phyloP scores from a whole-genome alignment of 2,888 invertebrate species.

The Cephus pygmeus region DNA sequence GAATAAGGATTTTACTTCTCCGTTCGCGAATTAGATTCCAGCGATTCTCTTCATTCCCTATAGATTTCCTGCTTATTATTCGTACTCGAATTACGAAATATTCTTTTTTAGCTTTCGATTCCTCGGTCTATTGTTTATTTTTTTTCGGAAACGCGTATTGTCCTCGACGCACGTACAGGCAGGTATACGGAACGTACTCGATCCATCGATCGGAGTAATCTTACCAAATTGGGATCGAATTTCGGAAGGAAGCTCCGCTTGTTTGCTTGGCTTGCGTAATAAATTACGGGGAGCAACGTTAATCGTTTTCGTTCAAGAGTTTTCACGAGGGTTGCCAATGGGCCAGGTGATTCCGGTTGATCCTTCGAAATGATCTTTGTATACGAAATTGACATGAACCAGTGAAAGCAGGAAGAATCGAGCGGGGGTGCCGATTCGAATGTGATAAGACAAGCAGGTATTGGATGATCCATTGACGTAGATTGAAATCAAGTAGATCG shows the following conservation, averaged over 20 bases:
- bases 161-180: background rate
- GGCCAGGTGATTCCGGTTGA: background rate
- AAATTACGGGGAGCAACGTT: background rate
- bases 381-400: background rate
- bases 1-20: background rate
- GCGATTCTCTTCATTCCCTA: background rate
- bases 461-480: background rate
- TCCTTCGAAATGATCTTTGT: background rate
- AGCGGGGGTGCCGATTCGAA: background rate
- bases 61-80: too few relatives aligned
- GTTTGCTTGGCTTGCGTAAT: background rate
- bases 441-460: background rate
- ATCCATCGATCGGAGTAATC: background rate
- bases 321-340: background rate
- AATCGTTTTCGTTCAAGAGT: background rate
- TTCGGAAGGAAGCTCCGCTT: background rate
- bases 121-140: too few relatives aligned
- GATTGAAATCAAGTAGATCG: background rate
- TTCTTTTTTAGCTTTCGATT: background rate
- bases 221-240: background rate
- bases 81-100: too few relatives aligned
- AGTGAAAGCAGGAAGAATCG: background rate
- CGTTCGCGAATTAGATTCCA: background rate
- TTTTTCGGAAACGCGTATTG: background rate
- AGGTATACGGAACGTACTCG: background rate